A percentile compares a stretch with the other conserved stretches of the same genome.
These are phyloP conservation scores for Carollia perspicillata DNA, from an alignment of 2,113 vertebrate species.

Conservation along the genomic window DNA sequence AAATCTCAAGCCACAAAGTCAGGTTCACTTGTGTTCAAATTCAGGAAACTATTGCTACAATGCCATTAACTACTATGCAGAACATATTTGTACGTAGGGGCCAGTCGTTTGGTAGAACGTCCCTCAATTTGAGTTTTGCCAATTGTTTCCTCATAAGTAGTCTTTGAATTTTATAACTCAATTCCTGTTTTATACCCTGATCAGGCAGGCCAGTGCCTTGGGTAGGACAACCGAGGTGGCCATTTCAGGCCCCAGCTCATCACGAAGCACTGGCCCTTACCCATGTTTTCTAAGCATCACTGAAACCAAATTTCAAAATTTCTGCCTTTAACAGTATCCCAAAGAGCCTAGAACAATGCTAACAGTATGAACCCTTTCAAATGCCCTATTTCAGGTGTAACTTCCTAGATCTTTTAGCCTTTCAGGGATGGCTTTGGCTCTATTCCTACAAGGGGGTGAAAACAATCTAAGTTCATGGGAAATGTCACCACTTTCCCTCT, in stretches of 20 bases:
- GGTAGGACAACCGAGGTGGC: not conserved
- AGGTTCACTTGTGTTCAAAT: not conserved
- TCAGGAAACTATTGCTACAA: not conserved
- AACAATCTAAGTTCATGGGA: not conserved
- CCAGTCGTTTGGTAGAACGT: not conserved
- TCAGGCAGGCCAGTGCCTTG: not conserved
- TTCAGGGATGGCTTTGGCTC: not conserved
- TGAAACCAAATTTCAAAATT: not conserved
- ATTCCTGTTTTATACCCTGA: not conserved
- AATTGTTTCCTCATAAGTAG: not conserved
- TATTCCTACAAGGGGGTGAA: not conserved
- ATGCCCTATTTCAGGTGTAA: not conserved
- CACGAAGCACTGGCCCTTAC: not conserved
- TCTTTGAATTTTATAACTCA: not conserved
- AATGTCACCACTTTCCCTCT: not conserved
- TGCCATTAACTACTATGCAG: not conserved
- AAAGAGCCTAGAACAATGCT: not conserved
- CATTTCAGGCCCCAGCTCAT: not conserved
- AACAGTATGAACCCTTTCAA: not conserved
- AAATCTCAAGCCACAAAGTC: not conserved
- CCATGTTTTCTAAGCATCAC: not conserved
- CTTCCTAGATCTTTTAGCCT: not conserved
- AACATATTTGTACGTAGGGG: not conserved
- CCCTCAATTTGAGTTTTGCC: not conserved
- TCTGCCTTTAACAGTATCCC: not conserved